phyloP scores from a whole-genome alignment of 2,797 vertebrate genomes.

The Geotria australis region DNA sequence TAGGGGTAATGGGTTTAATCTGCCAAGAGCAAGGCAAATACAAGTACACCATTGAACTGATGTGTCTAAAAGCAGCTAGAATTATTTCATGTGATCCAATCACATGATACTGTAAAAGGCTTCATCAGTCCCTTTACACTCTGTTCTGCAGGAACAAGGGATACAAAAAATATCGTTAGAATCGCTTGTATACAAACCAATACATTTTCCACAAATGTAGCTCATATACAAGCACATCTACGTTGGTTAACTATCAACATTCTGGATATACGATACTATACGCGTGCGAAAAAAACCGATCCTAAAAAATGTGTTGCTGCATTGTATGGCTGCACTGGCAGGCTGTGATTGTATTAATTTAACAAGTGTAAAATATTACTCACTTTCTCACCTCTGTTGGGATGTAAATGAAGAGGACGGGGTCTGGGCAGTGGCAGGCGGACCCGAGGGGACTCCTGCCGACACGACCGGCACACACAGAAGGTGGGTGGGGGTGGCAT shows the following conservation, averaged over 20 bases:
- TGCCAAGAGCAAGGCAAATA: constrained; percentile 25
- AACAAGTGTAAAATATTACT: background rate
- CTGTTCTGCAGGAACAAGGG: no score
- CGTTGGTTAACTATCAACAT: no score
- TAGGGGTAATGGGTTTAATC: constrained; percentile 3
- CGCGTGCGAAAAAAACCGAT: background rate
- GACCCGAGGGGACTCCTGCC: background rate
- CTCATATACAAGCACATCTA: no score
- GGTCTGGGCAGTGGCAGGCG: background rate
- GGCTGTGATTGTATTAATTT: no score
- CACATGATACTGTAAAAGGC: constrained; percentile 37
- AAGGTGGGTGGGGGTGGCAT: no score
- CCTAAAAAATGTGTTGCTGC: no score
- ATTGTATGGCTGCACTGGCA: no score
- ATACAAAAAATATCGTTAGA: no score
- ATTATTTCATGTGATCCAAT: constrained; percentile 58
- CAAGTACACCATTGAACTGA: constrained; percentile 94
- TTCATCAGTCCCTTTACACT: background rate
- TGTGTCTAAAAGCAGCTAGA: constrained; percentile 46
- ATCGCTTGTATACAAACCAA: no score
- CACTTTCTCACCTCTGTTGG: background rate
- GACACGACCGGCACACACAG: background rate
- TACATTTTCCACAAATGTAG: no score
- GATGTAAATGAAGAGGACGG: background rate
- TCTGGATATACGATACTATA: no score